Base-by-base conservation (phyloP, 2,113 vertebrate genomes). In the Merops nubicus region DNA sequence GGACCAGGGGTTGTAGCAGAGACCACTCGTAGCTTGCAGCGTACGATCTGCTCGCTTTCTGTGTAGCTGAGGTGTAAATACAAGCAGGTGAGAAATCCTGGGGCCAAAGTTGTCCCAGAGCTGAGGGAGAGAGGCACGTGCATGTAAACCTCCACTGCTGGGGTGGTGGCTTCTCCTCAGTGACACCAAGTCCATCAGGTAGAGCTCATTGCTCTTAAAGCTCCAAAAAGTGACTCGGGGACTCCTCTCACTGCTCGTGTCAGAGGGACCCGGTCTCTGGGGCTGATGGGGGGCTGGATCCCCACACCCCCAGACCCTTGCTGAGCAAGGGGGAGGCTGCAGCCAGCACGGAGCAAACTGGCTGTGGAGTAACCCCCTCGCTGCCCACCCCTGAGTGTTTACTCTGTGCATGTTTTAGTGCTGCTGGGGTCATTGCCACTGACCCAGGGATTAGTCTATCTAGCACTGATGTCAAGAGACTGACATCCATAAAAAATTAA, bases 341-440 rank as follows among this genome's bases (percentile, higher is more conserved):
- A 40, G 51, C n/a, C 74, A 43, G 64, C 14, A 4, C 18, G 4
- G 80, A 75, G 63, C 68, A 65, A 75, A 51, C 38, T 12, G 8
- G 4, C 47, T 65, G 34, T 40, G 8, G 74, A 47, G 28, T 40
- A 56, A 50, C 19, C 45, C 72, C 73, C 78, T 75, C 33, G 11
- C 77, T 92, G 84, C 77, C 57, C 96, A 91, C 79, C 91, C 84
- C 31, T 8, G 72, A 95, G 92, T 92, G 83, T 96, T 97, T 96
- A 93, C 56, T 89, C 73, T 91, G 89, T 12, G 68, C 91, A 40
- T 94, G 69, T 91, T 93, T 95, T 67, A 95, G 92, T 53, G 78
- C 82, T 65, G 74, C 80, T 70, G 73, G 83, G 93, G 91, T 97
- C 95, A 87, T 62, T 95, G 86, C 72, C 83, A 14, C 75, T 94